phyloP scores from a whole-genome alignment of 2,113 vertebrate species.

The Tupaia tana region DNA sequence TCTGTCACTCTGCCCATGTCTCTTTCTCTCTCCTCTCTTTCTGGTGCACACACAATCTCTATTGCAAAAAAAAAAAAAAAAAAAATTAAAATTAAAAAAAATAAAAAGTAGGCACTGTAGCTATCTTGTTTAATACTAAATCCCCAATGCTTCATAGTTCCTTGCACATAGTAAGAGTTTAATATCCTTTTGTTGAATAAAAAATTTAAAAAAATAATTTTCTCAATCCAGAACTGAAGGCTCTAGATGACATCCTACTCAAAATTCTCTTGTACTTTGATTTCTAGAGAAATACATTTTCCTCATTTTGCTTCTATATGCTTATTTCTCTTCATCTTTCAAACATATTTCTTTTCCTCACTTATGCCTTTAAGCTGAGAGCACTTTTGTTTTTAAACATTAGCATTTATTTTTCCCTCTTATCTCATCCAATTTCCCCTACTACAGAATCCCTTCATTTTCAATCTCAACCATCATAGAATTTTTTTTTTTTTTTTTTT shows the following conservation, averaged over 20 bases:
- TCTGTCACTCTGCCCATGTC: too few relatives aligned
- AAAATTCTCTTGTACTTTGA: background rate
- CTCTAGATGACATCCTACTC: background rate
- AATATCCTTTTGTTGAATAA: background rate
- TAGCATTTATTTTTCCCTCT: background rate
- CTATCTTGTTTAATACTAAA: background rate
- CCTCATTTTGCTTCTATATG: background rate
- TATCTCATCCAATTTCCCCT: background rate
- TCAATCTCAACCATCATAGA: background rate
- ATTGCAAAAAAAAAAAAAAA: too few relatives aligned
- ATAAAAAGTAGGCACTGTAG: background rate
- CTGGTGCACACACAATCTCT: too few relatives aligned
- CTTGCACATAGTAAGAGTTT: background rate
- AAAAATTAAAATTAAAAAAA: too few relatives aligned
- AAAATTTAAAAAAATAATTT: background rate
- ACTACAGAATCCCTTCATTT: background rate
- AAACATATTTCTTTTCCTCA: background rate
- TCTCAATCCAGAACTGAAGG: background rate
- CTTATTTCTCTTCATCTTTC: background rate
- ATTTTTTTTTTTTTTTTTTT: too few relatives aligned
- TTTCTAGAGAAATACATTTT: background rate
- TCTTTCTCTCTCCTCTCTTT: too few relatives aligned
- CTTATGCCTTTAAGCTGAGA: background rate
- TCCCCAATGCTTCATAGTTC: background rate
- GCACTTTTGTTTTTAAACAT: background rate